A percentile compares a stretch with the other conserved stretches of the same genome.
These are phyloP conservation scores for Galagoides demidoff DNA, from an alignment of 2,797 vertebrate genomes.

Conservation along the genomic window DNA sequence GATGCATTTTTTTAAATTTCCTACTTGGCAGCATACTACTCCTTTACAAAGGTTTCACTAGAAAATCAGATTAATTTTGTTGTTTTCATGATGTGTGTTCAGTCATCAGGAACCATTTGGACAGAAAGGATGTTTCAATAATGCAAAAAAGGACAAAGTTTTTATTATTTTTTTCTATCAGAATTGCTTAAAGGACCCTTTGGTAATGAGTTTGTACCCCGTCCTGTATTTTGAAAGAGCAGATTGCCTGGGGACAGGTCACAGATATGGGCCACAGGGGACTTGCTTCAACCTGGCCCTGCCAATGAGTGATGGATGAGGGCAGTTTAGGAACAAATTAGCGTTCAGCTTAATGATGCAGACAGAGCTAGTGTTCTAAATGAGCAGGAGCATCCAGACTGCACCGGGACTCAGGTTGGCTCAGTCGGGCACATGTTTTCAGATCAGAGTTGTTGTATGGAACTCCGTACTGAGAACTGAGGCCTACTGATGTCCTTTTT, in stretches of 20 bases:
- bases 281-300: constrained; percentile 64
- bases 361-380: constrained; percentile 51
- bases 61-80: neutral
- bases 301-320: constrained; percentile 67
- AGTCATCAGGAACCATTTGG: neutral
- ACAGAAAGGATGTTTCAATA: neutral
- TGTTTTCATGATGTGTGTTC: neutral
- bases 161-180: neutral
- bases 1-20: neutral
- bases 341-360: constrained; percentile 67
- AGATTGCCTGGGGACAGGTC: constrained; percentile 45
- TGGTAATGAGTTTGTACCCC: neutral
- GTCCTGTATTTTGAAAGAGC: neutral
- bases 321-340: constrained; percentile 71
- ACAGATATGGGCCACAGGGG: constrained; percentile 44
- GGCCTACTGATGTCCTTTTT: neutral
- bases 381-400: constrained; percentile 17
- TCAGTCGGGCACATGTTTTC: neutral
- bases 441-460: neutral
- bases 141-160: neutral
- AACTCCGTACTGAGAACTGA: neutral
- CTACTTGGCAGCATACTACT: neutral
- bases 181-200: neutral
- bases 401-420: neutral
- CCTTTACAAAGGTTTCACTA: neutral